Base-by-base conservation (phyloP, 2,113 vertebrate species). In the Datnioides undecimradiatus region DNA sequence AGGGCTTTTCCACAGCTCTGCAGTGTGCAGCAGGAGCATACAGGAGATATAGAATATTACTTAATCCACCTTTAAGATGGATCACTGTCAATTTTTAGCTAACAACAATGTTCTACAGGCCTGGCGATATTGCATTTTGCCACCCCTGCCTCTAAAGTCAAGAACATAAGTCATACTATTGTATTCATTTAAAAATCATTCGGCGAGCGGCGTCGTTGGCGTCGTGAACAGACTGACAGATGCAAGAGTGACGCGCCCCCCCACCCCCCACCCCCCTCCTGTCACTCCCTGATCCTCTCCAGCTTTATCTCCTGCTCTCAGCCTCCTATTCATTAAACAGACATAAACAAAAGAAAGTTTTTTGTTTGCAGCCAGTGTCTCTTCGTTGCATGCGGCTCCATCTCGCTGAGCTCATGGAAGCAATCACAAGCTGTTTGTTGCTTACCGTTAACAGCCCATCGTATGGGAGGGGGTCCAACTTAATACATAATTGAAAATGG, bases 401-500 rank as follows among this genome's bases (percentile, higher is more conserved):
- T 90, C 84, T 88, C 62, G 10, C 74, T 57, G 67, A 83, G 86
- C 85, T 84, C 82, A 58, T 63, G 27, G 82, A 88, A 65, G 73
- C 88, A 84, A 76, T 85, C 73, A 72, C 79, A 86, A 87, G 72
- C 88, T 86, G 87, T 91, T 91, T 90, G 86, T 90, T 91, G 84
- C 87, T 92, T 87, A 90, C 86, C 14, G 83, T 80, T 86, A 91
- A 85, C 88, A 88, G 72, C 81, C 82, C 69, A 29, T 60, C 40
- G 76, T 79, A 52, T 55, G 69, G 85, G 83, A 78, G 73, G 69
- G 75, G 72, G 76, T 68, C 78, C 69, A 84, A 85, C 77, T 86
- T 86, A 79, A 91, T 93, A 82, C 81, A 87, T 93, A 90, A 94
- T 93, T 93, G 90, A 88, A 92, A 92, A 93, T 85, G 66, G 78